These are phyloP conservation scores for Spicauda simplicius DNA, from an alignment of 2,888 invertebrate genomes.

Conservation along the genomic window DNA sequence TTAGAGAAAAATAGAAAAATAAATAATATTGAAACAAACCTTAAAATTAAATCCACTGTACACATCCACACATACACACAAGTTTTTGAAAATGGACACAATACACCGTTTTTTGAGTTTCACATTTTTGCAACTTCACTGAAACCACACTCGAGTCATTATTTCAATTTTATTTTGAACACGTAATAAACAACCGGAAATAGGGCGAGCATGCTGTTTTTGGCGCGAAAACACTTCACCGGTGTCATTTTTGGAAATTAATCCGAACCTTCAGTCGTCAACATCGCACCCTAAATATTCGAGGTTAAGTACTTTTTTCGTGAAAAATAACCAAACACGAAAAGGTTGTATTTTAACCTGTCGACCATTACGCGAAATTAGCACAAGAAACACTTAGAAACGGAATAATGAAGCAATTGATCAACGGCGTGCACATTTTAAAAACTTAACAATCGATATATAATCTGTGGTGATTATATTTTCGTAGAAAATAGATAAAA, in stretches of 20 bases:
- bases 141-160: constrained; percentile 51
- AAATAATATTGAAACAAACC: constrained; percentile 38
- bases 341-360: constrained; percentile 60
- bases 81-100: constrained; percentile 42
- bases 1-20: not conserved
- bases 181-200: constrained; percentile 70
- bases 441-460: constrained; percentile 14
- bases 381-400: constrained; percentile 41
- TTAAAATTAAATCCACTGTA: constrained; percentile 38
- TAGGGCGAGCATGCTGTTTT: constrained; percentile 68
- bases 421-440: not conserved
- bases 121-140: constrained; percentile 60
- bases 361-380: constrained; percentile 58
- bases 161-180: constrained; percentile 82
- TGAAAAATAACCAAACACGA: constrained; percentile 51
- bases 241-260: constrained; percentile 64
- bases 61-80: constrained; percentile 47
- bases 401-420: not conserved
- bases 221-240: constrained; percentile 73
- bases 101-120: constrained; percentile 42
- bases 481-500: constrained; percentile 37
- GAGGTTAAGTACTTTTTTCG: constrained; percentile 41
- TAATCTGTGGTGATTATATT: constrained; percentile 43
- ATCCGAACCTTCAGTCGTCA: constrained; percentile 11
- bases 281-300: constrained; percentile 10